A percentile compares a stretch with the other conserved stretches of the same genome.
These are phyloP conservation scores for Pipra filicauda DNA, from an alignment of 2,113 vertebrate genomes.

Conservation along the genomic window DNA sequence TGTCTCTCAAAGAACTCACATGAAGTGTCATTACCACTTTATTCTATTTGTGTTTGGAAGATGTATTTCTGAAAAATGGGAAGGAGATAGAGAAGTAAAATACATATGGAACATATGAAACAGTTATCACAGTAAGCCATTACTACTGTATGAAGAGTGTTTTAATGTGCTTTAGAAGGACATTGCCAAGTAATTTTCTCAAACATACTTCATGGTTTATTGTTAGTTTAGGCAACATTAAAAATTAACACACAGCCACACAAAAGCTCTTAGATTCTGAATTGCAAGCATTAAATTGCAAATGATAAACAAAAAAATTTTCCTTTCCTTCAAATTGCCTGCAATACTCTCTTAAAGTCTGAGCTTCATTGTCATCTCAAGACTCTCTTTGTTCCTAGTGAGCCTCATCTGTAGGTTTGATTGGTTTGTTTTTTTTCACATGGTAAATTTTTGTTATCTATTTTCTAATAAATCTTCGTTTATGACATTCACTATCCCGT, in stretches of 20 bases:
- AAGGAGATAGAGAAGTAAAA: not conserved
- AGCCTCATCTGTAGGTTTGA: not conserved
- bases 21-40: not conserved
- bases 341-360: not conserved
- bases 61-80: not conserved
- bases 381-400: not conserved
- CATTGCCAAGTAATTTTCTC: constrained; percentile 25
- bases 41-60: not conserved
- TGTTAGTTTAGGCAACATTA: constrained; percentile 48
- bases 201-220: not conserved
- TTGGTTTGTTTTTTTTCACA: not conserved
- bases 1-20: not conserved
- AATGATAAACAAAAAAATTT: constrained; percentile 4
- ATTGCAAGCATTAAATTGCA: not conserved
- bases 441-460: not conserved
- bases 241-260: constrained; percentile 14
- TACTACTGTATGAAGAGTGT: not conserved
- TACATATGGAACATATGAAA: not conserved
- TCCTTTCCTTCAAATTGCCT: not conserved
- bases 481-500: not conserved
- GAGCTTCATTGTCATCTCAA: not conserved
- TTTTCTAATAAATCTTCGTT: constrained; percentile 6
- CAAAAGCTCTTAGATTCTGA: constrained; percentile 24
- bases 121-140: not conserved
- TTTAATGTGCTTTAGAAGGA: constrained; percentile 37